These are phyloP conservation scores for Agapostemon virescens DNA, from an alignment of 2,888 invertebrate species.

Conservation along the genomic window DNA sequence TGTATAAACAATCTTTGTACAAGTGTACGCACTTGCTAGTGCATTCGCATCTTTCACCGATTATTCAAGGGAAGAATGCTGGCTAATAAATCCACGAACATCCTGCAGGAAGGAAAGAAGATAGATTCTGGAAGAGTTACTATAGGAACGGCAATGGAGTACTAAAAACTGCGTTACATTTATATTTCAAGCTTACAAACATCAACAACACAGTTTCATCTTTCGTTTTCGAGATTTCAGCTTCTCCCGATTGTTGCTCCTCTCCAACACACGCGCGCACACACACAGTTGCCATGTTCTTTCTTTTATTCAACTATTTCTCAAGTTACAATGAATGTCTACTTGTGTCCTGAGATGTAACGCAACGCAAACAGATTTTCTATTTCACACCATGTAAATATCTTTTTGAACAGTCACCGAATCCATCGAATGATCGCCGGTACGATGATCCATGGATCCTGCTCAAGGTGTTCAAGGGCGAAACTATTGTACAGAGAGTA, in stretches of 20 bases:
- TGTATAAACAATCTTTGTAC: too few relatives aligned
- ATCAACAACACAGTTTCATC: slow-evolving; percentile 76
- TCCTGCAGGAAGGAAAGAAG: neutral
- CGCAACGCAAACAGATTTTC: slow-evolving; percentile 8
- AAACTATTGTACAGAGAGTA: slow-evolving; percentile 14
- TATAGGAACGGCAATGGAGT: slow-evolving; percentile 56
- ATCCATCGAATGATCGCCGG: neutral
- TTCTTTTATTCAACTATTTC: slow-evolving; percentile 28
- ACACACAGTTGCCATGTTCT: slow-evolving; percentile 51
- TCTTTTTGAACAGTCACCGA: neutral
- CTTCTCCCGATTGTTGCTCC: slow-evolving; percentile 41
- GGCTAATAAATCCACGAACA: neutral
- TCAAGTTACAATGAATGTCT: slow-evolving; percentile 48
- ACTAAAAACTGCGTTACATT: slow-evolving; percentile 77
- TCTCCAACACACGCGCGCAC: slow-evolving; percentile 48
- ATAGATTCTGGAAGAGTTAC: neutral
- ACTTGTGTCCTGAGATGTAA: slow-evolving; percentile 67
- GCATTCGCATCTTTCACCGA: too few relatives aligned
- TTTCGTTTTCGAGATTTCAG: slow-evolving; percentile 35
- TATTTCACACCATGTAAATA: slow-evolving; percentile 26
- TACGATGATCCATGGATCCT: slow-evolving; percentile 19
- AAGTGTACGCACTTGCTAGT: too few relatives aligned
- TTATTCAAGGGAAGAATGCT: neutral
- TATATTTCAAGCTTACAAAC: slow-evolving; percentile 80
- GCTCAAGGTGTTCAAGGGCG: neutral